Conservation (phyloP, 2,888 invertebrate species). For the Anthoptus insignis region DNA sequence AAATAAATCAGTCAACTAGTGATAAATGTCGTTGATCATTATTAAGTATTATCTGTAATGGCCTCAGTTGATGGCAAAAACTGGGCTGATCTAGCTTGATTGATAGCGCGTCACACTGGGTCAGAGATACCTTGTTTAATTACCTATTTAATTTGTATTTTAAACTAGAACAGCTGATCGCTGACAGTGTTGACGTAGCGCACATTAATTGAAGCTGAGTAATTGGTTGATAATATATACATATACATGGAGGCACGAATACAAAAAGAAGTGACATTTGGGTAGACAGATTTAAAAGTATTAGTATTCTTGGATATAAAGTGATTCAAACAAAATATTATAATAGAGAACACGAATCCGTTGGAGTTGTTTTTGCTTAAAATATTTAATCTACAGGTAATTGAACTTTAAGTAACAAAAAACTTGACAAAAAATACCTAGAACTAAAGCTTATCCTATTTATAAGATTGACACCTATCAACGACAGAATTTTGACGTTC, state of each 20-base stretch:
- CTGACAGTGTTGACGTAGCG: slow-evolving; percentile 33
- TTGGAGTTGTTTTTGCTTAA: no score
- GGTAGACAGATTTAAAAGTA: no score
- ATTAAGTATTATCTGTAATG: slow-evolving; percentile 35
- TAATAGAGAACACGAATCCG: background rate
- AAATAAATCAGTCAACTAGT: slow-evolving; percentile 53
- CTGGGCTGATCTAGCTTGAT: slow-evolving; percentile 34
- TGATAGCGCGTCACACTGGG: slow-evolving; percentile 36
- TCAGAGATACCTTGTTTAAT: slow-evolving; percentile 35
- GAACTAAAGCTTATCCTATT: slow-evolving; percentile 23
- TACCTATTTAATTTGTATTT: slow-evolving; percentile 34
- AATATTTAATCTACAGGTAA: background rate
- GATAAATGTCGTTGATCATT: slow-evolving; percentile 50
- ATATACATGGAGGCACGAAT: no score
- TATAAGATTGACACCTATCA: slow-evolving; percentile 35
- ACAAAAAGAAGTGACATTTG: no score
- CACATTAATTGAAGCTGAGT: slow-evolving; percentile 32
- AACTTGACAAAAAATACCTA: slow-evolving; percentile 18
- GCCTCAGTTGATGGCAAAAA: slow-evolving; percentile 32
- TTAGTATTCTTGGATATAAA: background rate
- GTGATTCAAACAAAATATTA: background rate
- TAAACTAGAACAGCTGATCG: slow-evolving; percentile 33
- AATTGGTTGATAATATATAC: slow-evolving; percentile 34
- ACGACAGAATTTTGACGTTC: slow-evolving; percentile 9
- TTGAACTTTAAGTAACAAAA: slow-evolving; percentile 19